Conservation (phyloP, 2,797 vertebrate genomes). For the Malurus leucopterus region DNA sequence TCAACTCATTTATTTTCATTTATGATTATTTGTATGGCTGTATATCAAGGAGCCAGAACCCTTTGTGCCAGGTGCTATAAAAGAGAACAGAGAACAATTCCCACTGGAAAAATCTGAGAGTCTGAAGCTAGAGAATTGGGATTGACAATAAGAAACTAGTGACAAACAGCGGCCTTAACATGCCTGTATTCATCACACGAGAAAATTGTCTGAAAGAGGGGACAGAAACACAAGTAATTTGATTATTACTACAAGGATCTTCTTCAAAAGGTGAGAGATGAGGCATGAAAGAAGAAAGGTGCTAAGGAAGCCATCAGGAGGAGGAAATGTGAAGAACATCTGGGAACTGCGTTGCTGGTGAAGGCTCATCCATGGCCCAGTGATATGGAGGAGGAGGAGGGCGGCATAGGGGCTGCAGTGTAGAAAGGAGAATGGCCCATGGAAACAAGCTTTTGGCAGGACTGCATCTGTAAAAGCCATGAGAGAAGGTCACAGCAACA, state of each 20-base stretch:
- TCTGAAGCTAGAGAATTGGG: not conserved
- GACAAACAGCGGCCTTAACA: not conserved
- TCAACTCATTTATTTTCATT: conserved; percentile 62
- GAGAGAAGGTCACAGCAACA: not conserved
- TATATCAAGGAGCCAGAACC: conserved; percentile 15
- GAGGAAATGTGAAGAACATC: fast-evolving
- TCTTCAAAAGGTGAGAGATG: not conserved
- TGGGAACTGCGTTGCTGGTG: not conserved
- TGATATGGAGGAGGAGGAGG: not conserved
- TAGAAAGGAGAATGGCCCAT: not conserved
- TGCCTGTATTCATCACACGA: not conserved
- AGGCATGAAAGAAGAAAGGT: not conserved
- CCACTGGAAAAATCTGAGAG: not conserved
- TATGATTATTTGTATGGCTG: conserved; percentile 43
- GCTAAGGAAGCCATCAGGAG: not conserved
- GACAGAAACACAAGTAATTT: fast-evolving
- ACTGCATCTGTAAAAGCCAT: not conserved
- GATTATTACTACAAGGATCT: not conserved
- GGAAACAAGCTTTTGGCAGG: not conserved
- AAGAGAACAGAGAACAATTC: not conserved
- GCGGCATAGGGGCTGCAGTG: not conserved
- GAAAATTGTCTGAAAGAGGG: not conserved
- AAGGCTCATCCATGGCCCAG: not conserved
- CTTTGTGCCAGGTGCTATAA: conserved; percentile 21
- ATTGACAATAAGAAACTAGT: not conserved